phyloP scores from a whole-genome alignment of 1,140 invertebrate species.

The Macrosteles quadrilineatus region DNA sequence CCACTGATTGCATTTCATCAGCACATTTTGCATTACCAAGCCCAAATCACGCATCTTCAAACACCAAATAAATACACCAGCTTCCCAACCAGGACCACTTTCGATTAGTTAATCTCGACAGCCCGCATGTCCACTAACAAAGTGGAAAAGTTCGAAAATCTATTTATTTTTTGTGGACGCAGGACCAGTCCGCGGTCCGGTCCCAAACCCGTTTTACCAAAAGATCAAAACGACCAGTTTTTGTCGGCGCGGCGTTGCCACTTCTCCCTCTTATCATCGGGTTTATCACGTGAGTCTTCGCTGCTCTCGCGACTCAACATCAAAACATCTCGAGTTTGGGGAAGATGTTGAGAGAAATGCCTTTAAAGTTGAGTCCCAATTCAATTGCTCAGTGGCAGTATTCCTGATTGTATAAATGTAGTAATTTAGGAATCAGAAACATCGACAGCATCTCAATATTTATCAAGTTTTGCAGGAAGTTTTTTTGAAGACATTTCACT shows the following conservation, averaged over 20 bases:
- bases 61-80: too few relatives aligned
- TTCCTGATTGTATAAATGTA: background rate
- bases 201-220: background rate
- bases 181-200: background rate
- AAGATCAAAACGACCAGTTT: constrained; percentile 14
- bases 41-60: too few relatives aligned
- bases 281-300: too few relatives aligned
- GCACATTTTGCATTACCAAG: too few relatives aligned
- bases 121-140: background rate
- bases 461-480: too few relatives aligned
- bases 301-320: too few relatives aligned
- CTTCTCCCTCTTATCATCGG: background rate
- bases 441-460: background rate
- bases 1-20: too few relatives aligned
- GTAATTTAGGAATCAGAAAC: background rate
- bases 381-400: background rate
- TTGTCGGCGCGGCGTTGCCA: background rate
- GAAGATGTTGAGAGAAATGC: background rate
- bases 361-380: background rate
- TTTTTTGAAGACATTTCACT: too few relatives aligned
- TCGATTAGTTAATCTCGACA: too few relatives aligned
- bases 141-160: background rate
- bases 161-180: background rate
- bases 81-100: too few relatives aligned
- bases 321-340: background rate